Base-by-base conservation (phyloP, 2,113 vertebrate species). In the Neopipo cinnamomea region DNA sequence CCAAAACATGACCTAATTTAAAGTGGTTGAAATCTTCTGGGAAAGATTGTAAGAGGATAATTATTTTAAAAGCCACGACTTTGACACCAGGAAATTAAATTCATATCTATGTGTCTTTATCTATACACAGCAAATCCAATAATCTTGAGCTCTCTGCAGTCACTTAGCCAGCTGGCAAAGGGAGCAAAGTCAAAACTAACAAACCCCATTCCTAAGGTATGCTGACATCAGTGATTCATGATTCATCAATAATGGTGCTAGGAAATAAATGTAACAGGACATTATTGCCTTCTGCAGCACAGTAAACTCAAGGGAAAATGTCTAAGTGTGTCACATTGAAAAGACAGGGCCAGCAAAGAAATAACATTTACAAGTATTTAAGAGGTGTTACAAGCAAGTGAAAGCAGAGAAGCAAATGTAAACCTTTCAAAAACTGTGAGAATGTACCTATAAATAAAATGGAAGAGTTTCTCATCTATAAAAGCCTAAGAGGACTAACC, bases 41-140 rank as follows among this genome's bases (percentile, higher is more conserved):
- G 95, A 92, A 96, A 94, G 92, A 93, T 44, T 93, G 61, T 93
- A 95, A 96, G 68, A 82, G 88, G 84, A 92, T 96, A 96, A 96
- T 97, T 97, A 92, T 95, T 97, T 97, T 96, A 92, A 94, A 94
- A 96, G 77, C 95, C 76, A 82, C 78, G 92, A 93, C 93, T 96
- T 92, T 95, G 96, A 96, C 96, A 97, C 93, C 93, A 96, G 96
- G 95, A 97, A 96, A 97, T 97, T 94, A 97, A 97, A 97, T 96
- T 96, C 93, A 79, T 96, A 97, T 94, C 95, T 96, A 76, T 94
- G 89, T 89, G 96, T 95, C 95, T 97, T 95, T 96, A 96, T 97
- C 95, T 96, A 95, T 81, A 96, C 92, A 92, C 76, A 94, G 66
- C 53, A 96, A 96, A 96, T 96, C 95, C 93, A 96, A 97, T 96